Percentiles rank a stretch among this genome's conserved stretches.
These are phyloP conservation scores for Platypus cylindrus DNA, from an alignment of 2,888 invertebrate genomes.

Conservation along the genomic window DNA sequence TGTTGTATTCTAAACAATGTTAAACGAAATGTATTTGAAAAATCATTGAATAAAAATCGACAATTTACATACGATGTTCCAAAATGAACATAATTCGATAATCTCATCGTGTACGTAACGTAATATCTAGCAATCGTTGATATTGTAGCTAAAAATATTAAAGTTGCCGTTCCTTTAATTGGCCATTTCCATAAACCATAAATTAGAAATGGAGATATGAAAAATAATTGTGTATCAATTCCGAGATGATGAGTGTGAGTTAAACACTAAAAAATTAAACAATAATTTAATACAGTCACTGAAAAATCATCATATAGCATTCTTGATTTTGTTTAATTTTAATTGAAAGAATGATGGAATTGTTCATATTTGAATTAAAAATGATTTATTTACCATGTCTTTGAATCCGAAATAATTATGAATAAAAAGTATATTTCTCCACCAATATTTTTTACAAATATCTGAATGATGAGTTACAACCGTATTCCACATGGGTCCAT, in stretches of 20 bases:
- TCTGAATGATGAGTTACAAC: conserved; percentile 54
- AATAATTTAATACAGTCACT: not conserved
- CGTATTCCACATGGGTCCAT: conserved; percentile 57
- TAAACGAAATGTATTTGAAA: not conserved
- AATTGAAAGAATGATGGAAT: not conserved
- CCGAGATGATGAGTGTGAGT: conserved; percentile 61
- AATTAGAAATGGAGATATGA: conserved; percentile 47
- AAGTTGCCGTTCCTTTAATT: conserved; percentile 36
- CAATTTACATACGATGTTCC: conserved; percentile 49
- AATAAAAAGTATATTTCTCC: conserved; percentile 57
- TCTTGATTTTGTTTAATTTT: not conserved
- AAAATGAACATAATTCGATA: conserved; percentile 55
- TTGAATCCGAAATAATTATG: conserved; percentile 62
- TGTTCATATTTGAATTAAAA: not conserved
- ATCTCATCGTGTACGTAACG: conserved; percentile 43
- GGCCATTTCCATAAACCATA: conserved; percentile 49
- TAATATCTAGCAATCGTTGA: conserved; percentile 50
- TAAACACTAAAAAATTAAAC: conserved; percentile 41
- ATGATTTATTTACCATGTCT: conserved; percentile 43
- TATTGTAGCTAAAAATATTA: conserved; percentile 37
- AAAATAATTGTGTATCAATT: conserved; percentile 56
- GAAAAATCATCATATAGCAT: not conserved
- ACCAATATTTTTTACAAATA: conserved; percentile 56
- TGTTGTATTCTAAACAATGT: conserved; percentile 42
- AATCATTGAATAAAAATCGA: not conserved